These are phyloP conservation scores for Acrocephalus arundinaceus DNA, from an alignment of 2,113 vertebrate genomes.

Conservation along the genomic window DNA sequence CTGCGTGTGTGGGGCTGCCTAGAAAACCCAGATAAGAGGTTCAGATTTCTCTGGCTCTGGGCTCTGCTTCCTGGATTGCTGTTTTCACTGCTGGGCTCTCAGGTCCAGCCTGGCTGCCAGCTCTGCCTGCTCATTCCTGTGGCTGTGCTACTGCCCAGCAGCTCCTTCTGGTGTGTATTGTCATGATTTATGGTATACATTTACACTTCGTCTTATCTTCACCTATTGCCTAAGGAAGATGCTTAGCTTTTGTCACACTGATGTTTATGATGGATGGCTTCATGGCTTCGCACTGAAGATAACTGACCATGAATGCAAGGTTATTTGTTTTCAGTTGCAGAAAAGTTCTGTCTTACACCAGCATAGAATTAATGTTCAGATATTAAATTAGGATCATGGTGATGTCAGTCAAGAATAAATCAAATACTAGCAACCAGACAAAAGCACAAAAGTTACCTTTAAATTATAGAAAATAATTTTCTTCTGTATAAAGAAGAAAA, in stretches of 20 bases:
- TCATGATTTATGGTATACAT: background rate
- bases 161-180: background rate
- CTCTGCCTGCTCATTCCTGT: background rate
- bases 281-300: background rate
- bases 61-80: background rate
- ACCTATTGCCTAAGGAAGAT: background rate
- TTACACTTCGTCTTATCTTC: background rate
- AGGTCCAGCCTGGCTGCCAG: background rate
- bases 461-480: background rate
- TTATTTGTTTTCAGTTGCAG: background rate
- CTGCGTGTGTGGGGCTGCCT: accelerated
- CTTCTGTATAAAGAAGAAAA: background rate
- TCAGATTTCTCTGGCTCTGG: background rate
- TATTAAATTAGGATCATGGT: background rate
- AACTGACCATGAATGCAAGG: background rate
- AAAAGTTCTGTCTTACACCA: background rate
- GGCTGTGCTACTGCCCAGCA: background rate
- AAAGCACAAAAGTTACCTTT: background rate
- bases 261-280: background rate
- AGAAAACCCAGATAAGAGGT: background rate
- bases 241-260: background rate
- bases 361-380: background rate
- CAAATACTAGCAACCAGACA: background rate
- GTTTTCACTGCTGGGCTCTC: background rate
- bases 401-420: background rate